Conservation (phyloP, 2,888 invertebrate genomes). For the Xestia sexstrigata region DNA sequence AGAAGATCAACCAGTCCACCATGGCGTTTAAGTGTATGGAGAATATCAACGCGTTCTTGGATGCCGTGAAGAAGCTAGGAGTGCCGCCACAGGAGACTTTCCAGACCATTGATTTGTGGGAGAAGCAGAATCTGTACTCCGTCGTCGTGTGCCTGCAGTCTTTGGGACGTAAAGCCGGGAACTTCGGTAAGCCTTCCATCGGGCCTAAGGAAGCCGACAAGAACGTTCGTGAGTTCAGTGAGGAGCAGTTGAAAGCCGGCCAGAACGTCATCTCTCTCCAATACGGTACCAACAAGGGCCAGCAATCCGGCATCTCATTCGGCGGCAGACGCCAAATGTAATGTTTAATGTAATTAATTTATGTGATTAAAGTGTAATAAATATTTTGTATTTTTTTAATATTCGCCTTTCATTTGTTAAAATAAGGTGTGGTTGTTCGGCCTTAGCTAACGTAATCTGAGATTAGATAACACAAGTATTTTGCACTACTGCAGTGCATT, state of each 20-base stretch:
- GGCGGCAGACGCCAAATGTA: conserved; percentile 99
- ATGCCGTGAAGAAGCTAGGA: conserved; percentile 95
- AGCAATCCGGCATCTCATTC: conserved; percentile 98
- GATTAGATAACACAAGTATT: conserved; percentile 62
- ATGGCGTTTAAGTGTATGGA: conserved; percentile 99
- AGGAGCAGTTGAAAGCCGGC: conserved; percentile 98
- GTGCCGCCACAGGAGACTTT: conserved; percentile 98
- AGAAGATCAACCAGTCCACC: conserved; percentile 97
- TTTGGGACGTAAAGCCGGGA: conserved; percentile 97
- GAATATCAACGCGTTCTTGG: conserved; percentile 98
- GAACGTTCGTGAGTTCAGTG: conserved; percentile 97
- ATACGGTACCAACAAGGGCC: conserved; percentile 99
- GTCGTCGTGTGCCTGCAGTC: conserved; percentile 98
- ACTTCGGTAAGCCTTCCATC: conserved; percentile 96
- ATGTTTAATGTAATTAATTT: conserved; percentile 73
- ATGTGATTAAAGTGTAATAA: conserved; percentile 75
- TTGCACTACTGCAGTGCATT: conserved; percentile 31
- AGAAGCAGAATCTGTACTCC: conserved; percentile 98
- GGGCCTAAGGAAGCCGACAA: conserved; percentile 99
- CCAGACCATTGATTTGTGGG: conserved; percentile 99
- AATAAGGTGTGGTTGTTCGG: conserved; percentile 70
- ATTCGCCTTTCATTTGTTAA: conserved; percentile 66
- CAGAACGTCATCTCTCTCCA: conserved; percentile 98
- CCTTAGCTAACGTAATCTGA: conserved; percentile 53
- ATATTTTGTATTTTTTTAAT: conserved; percentile 79